Evolutionary conservation across 2,113 vertebrate species (phyloP).

Genomic region (Bubalus kerabau): DNA sequence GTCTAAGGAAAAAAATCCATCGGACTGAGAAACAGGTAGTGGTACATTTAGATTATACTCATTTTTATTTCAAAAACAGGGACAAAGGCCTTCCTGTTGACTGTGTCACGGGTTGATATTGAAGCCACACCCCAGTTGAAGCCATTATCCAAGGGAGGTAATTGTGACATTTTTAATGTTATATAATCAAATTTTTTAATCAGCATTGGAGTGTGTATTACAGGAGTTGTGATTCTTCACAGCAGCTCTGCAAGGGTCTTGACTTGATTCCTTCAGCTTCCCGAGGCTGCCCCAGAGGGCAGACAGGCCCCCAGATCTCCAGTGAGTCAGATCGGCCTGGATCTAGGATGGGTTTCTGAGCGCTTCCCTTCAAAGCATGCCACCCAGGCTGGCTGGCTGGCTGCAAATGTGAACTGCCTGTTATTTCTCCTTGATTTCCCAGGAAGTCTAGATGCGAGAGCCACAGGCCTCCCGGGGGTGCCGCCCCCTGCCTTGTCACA

Average conservation of each 20-base stretch:
- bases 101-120: not conserved
- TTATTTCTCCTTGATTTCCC: constrained; percentile 31
- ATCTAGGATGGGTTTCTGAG: not conserved
- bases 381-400: not conserved
- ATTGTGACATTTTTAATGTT: not conserved
- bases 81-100: not conserved
- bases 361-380: not conserved
- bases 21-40: not conserved
- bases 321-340: not conserved
- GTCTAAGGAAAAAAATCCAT: not conserved
- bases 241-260: not conserved
- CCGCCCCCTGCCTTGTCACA: not conserved
- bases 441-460: not conserved
- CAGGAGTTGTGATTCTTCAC: not conserved
- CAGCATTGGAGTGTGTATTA: not conserved
- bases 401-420: not conserved
- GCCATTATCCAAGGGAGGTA: not conserved
- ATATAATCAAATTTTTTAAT: not conserved
- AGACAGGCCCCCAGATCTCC: not conserved
- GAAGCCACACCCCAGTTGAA: not conserved
- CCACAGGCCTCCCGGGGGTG: not conserved
- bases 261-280: not conserved
- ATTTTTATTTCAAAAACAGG: constrained; percentile 12
- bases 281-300: not conserved
- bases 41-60: not conserved